phyloP scores from a whole-genome alignment of 2,888 invertebrate genomes.

The Phengaris alcon region DNA sequence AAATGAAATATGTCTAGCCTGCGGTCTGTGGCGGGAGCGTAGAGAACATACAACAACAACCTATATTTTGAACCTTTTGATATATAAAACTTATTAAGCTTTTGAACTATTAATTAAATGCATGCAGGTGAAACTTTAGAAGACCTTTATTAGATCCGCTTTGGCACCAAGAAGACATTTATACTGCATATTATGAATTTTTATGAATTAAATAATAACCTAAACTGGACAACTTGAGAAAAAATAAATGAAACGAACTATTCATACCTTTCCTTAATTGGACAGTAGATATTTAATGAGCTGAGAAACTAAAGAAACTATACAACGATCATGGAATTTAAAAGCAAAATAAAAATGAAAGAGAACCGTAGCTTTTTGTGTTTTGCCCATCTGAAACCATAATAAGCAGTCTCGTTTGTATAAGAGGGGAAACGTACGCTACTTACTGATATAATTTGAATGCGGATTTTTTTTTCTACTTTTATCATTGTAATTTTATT shows the following conservation, averaged over 20 bases:
- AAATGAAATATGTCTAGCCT: conserved; percentile 3
- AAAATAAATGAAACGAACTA: too few species aligned
- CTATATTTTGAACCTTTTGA: too few species aligned
- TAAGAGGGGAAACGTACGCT: background rate
- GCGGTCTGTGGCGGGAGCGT: background rate
- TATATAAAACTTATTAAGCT: background rate
- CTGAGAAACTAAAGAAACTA: background rate
- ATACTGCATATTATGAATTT: too few species aligned
- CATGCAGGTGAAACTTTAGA: background rate
- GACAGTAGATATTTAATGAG: too few species aligned
- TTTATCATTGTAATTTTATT: background rate
- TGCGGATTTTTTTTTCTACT: background rate
- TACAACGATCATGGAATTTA: background rate
- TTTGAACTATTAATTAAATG: background rate
- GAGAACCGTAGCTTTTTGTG: background rate
- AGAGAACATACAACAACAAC: background rate
- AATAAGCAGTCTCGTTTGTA: background rate
- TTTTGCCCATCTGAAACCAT: conserved; percentile 6
- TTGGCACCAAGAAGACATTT: too few species aligned
- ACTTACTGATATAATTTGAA: background rate
- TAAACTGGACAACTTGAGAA: too few species aligned
- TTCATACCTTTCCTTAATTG: too few species aligned
- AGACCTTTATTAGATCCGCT: too few species aligned
- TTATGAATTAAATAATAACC: too few species aligned
- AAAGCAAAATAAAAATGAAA: background rate